A percentile compares a stretch with the other conserved stretches of the same genome.
Conservation (phyloP, 2,888 invertebrate genomes). For the Pediacus dermestoides region DNA sequence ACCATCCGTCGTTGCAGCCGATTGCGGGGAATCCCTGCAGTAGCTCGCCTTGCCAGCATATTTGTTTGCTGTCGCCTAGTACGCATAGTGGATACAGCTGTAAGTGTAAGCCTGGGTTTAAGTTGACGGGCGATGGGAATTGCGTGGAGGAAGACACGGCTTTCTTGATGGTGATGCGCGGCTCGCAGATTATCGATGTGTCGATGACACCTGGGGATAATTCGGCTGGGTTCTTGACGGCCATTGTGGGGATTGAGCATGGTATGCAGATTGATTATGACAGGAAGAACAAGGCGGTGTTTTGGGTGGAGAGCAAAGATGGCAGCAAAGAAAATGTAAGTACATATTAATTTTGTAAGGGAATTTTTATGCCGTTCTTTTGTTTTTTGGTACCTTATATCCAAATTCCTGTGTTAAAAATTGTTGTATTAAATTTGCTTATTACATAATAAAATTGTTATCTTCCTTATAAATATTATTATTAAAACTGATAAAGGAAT, state of each 20-base stretch:
- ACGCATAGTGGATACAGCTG: slow-evolving; percentile 72
- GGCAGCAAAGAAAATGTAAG: slow-evolving; percentile 67
- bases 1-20: slow-evolving; percentile 93
- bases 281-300: slow-evolving; percentile 75
- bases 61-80: slow-evolving; percentile 86
- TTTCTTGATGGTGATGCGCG: slow-evolving; percentile 86
- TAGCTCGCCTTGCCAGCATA: slow-evolving; percentile 74
- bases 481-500: too few species aligned
- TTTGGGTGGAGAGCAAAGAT: slow-evolving; percentile 80
- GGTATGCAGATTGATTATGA: slow-evolving; percentile 92
- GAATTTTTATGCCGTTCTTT: slow-evolving; percentile 3
- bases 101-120: slow-evolving; percentile 87
- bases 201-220: slow-evolving; percentile 72
- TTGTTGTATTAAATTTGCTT: too few species aligned
- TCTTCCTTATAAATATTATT: too few species aligned
- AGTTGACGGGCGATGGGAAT: slow-evolving; percentile 61
- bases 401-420: too few species aligned
- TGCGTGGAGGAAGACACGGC: slow-evolving; percentile 83
- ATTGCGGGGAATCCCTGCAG: slow-evolving; percentile 72
- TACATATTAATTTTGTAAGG: slow-evolving; percentile 13
- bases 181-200: slow-evolving; percentile 84
- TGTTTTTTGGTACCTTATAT: too few species aligned
- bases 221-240: slow-evolving; percentile 74
- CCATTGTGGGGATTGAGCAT: slow-evolving; percentile 83
- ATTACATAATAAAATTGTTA: too few species aligned